Conservation (phyloP, 2,888 invertebrate genomes). For the Imbricaverruca yamaguchii region DNA sequence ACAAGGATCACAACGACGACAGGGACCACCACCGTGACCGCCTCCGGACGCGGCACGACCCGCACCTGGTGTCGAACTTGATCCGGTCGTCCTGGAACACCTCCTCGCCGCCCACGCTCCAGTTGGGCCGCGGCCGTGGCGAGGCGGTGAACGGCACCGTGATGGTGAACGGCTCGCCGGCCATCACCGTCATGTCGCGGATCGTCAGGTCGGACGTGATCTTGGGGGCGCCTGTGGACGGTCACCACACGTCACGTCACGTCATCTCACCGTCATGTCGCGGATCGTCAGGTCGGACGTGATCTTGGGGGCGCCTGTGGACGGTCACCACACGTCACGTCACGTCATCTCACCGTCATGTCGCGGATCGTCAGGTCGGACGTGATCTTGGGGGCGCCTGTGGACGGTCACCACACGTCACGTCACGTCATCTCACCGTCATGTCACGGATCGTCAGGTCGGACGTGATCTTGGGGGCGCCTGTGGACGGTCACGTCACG, state of each 20-base stretch:
- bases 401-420: background rate
- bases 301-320: constrained; percentile 69
- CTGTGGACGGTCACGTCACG: background rate
- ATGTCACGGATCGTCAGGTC: too few species aligned
- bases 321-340: too few species aligned
- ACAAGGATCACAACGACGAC: too few species aligned
- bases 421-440: too few species aligned
- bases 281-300: constrained; percentile 85
- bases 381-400: too few species aligned
- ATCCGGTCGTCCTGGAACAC: constrained; percentile 71
- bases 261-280: constrained; percentile 71
- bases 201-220: constrained; percentile 88
- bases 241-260: background rate
- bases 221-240: constrained; percentile 62
- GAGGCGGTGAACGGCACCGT: constrained; percentile 90
- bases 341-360: too few species aligned
- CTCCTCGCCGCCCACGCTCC: constrained; percentile 83
- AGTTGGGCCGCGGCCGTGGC: constrained; percentile 80
- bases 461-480: too few species aligned
- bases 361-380: too few species aligned
- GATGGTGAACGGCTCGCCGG: constrained; percentile 91
- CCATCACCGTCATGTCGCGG: constrained; percentile 87
- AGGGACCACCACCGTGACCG: too few species aligned
- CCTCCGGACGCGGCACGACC: too few species aligned
- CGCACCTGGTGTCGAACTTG: constrained; percentile 64